Evolutionary conservation across 2,888 invertebrate species (phyloP).

Genomic region (Prosopocoilus inquinatus): DNA sequence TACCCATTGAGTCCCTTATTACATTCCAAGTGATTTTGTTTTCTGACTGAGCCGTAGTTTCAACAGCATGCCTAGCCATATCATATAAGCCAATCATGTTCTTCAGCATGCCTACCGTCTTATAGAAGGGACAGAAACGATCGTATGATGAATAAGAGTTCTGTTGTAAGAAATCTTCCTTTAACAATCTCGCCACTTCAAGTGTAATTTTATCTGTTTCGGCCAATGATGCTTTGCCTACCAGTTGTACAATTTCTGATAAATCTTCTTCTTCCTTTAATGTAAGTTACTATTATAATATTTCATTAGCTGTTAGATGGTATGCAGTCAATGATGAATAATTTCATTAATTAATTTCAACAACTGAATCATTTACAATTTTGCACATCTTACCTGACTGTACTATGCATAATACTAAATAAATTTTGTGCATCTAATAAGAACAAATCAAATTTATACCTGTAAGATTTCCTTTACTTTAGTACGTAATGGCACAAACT

Average conservation of each 20-base stretch:
- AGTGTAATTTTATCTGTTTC: slow-evolving; percentile 99
- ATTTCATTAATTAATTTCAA: too few relatives aligned
- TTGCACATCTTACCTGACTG: too few relatives aligned
- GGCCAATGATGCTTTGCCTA: slow-evolving; percentile 97
- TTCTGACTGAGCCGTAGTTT: slow-evolving; percentile 97
- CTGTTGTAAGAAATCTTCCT: slow-evolving; percentile 99
- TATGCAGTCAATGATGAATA: too few relatives aligned
- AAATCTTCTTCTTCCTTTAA: slow-evolving; percentile 98
- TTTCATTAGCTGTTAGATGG: too few relatives aligned
- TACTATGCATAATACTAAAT: too few relatives aligned
- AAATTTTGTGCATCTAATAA: neutral
- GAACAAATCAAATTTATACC: slow-evolving; percentile 26
- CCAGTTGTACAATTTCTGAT: slow-evolving; percentile 99
- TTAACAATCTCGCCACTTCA: slow-evolving; percentile 96
- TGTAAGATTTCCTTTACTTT: slow-evolving; percentile 71
- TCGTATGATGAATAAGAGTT: slow-evolving; percentile 96
- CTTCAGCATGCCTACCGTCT: slow-evolving; percentile 97
- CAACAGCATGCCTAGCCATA: slow-evolving; percentile 96
- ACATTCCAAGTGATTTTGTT: slow-evolving; percentile 99
- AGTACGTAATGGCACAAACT: slow-evolving; percentile 95
- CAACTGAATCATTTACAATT: too few relatives aligned
- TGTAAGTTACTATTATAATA: neutral
- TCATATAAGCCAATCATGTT: slow-evolving; percentile 99
- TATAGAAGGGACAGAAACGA: slow-evolving; percentile 99
- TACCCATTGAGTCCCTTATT: slow-evolving; percentile 96